Base-by-base conservation (phyloP, 2,113 vertebrate genomes). In the Aptenodytes forsteri region DNA sequence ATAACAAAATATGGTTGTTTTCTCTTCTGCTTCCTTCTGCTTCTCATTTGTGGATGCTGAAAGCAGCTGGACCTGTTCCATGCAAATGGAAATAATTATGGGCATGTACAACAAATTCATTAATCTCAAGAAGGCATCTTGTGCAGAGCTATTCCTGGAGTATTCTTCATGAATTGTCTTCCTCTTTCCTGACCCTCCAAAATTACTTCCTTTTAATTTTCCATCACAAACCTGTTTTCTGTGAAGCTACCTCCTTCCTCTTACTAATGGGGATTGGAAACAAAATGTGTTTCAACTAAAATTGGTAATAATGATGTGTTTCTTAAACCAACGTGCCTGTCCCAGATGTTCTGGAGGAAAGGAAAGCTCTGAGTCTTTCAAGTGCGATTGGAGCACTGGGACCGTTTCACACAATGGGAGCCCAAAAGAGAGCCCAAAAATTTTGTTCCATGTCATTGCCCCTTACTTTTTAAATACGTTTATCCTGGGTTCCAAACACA, bases 21-120 rank as follows among this genome's bases (percentile, higher is more conserved):
- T 96, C 67, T 85, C 80, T 89, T 85, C 49, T 90, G 61, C 44
- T 96, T 97, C 91, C 89, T 97, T 98, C 89, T 97, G 91, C 66
- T 97, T 95, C 64, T 95, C 66, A 81, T 97, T 96, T 98, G 87
- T 93, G 89, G 87, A 94, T 89, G 91, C 77, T 83, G 77, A 97
- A 98, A 98, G 78, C 96, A 97, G 90, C 89, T 98, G 98, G 96
- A 96, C 83, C 75, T 92, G 92, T 97, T 98, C 96, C 93, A 97
- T 76, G 44, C 18, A 85, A 97, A 91, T 96, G 94, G 81, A 97
- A 97, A 88, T 83, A 94, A 96, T 96, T 96, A 96, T 54, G 70
- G 92, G 13, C 40, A 88, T 85, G 42, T 83, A 94, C 34, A 94
- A 82, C 56, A 91, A 94, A 95, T 91, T 58, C 59, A 91, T 93